Base-by-base conservation (phyloP, 1,140 invertebrate genomes). In the Drosophila bifasciata region DNA sequence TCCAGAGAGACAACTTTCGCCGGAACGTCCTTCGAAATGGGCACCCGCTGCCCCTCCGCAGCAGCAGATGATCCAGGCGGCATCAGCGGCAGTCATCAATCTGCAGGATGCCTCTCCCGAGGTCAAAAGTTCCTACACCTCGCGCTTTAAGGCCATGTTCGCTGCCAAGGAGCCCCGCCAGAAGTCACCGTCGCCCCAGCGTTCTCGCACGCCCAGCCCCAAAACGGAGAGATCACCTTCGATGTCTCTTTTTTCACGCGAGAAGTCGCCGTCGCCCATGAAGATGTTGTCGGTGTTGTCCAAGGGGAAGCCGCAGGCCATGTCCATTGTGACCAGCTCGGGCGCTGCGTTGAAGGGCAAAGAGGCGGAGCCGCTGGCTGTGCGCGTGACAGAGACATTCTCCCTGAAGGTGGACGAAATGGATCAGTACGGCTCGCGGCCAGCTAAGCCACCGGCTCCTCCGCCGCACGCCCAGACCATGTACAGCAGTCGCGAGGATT, bases 321-420 rank as follows among this genome's bases (percentile, higher is more conserved):
- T 86, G 73, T 70, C 83, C 2, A 75, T 90, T 28, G 74, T 90
- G 0, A 71, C 56, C 44, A 74, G 66, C 46, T 62, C 72, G 0
- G 46, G 79, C 0, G 58, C 61, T 0, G 72, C 79, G 1, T 72
- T 85, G 4, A 91, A 88, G 32, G 67, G 83, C 21, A 68, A 86
- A 2, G 79, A 89, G 13, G 67, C 78, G 0, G 84, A 90, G 23
- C 80, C 80, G 1, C 57, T 89, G 4, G 74, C 90, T 0, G 90
- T 91, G 9, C 79, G 85, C 2, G 89, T 91, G 0, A 88, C 77
- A 0, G 90, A 91, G 52, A 91, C 90, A 3, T 91, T 91, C 41
- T 91, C 90, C 0, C 57, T 91, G 0, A 91, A 91, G 23, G 90
- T 91, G 6, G 90, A 91, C 36, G 90, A 91, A 41, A 90, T 91